Base-by-base conservation (phyloP, 1,140 invertebrate species). In the Hyles vespertilio region DNA sequence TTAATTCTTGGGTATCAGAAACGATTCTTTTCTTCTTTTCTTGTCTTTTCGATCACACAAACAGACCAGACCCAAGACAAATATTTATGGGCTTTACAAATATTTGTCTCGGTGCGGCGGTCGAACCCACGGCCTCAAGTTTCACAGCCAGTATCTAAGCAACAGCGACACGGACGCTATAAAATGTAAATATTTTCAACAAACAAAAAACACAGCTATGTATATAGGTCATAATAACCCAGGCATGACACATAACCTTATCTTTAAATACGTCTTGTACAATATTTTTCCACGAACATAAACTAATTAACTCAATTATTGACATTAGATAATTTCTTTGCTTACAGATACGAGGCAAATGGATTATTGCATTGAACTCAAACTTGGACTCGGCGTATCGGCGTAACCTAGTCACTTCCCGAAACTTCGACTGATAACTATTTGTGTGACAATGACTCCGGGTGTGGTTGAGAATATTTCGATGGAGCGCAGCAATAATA, bases 401-500 rank as follows among this genome's bases (percentile, higher is more conserved):
- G 36, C 36, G 36, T 40, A 40, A 40, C 36, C 36, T 40, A 40
- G 36, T 2, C 36, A 40, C 36, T 40, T 40, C 36, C 36, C 36
- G 36, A 40, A 40, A 40, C 36, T 40, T 40, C 36, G 36, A 40
- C 36, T 5, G 51, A 8, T 58, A 32, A 44, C n/a, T 48, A 50
- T 54, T 32, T 48, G 7, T 2, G 44, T 56, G 45, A 73, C 68
- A 52, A 81, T 79, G 74, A 77, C 74, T 55, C 73, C 72, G 34
- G 72, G 76, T 32, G 60, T 70, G 8, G 61, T 66, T 3, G 73
- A 79, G 47, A 62, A 68, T 43, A 56, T 59, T 52, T 51, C 56
- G 45, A 57, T 73, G 46, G 72, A 58, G n/a, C 32, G 45, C n/a
- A 75, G 74, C 40, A 89, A 89, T 66, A 90, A 90, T 57, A 89